Base-by-base conservation (phyloP, 2,113 vertebrate species). In the Meles meles region DNA sequence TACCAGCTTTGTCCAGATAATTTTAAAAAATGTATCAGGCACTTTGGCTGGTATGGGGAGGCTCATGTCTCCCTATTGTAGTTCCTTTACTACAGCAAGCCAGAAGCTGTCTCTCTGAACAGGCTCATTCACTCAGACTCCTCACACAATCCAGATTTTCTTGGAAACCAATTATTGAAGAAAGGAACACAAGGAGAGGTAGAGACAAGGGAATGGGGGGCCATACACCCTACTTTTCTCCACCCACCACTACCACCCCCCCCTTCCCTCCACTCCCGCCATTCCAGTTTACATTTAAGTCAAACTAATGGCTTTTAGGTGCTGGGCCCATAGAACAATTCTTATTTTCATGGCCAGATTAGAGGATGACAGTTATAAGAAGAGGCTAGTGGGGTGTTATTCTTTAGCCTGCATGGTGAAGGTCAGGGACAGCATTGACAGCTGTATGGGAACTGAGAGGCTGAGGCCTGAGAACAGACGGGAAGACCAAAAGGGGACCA, bases 291-390 rank as follows among this genome's bases (percentile, higher is more conserved):
- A 79, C 52, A 15, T 63, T 92, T 71, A 86, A 90, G 47, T 81
- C 92, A 74, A 37, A 31, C 76, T 5, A 82, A 31, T 85, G 77
- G 52, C 94, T 95, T 90, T 82, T 44, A 27, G 94, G 39, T 39
- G 82, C 76, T 81, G 72, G 14, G 18, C n/a, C 39, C 42, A 5
- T 80, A 59, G 77, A 92, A 82, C 77, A 94, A 79, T 95, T 80
- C 96, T 72, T 90, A 93, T 42, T 88, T 88, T 92, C 76, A 63
- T n/a, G 59, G 63, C 52, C n/a, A 25, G 65, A 95, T 96, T 88
- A 94, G 96, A 94, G 61, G 96, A 93, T 95, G 93, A 92, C 67
- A 47, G 90, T 49, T 65, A 37, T 5, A 44, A 42, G 49, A 67
- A 83, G 72, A 81, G 37, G 81, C 71, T 42, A 18, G 83, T 34